These are phyloP conservation scores for Tretioscincus oriximinensis DNA, from an alignment of 2,113 vertebrate species.

Conservation along the genomic window DNA sequence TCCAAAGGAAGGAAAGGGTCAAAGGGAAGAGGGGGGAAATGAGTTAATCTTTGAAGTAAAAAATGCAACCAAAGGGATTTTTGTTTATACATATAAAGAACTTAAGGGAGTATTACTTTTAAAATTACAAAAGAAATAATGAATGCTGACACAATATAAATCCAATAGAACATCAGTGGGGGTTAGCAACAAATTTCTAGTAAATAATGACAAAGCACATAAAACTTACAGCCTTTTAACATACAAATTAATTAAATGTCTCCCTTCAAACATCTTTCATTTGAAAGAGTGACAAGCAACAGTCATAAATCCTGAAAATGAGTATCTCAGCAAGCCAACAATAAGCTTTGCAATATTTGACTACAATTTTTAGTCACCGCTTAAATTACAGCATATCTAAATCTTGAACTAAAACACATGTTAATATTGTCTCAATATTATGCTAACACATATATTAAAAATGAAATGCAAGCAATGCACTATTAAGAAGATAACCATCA, in stretches of 20 bases:
- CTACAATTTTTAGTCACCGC: not conserved
- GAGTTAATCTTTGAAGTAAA: constrained; percentile 63
- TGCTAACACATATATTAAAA: not conserved
- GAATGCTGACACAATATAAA: constrained; percentile 59
- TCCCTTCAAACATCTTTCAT: constrained; percentile 42
- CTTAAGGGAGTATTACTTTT: constrained; percentile 54
- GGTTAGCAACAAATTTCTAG: constrained; percentile 46
- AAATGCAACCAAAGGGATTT: constrained; percentile 40
- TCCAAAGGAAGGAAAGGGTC: constrained; percentile 59
- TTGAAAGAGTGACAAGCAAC: constrained; percentile 42
- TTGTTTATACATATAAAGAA: constrained; percentile 47
- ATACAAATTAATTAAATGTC: constrained; percentile 56
- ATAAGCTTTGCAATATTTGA: constrained; percentile 27
- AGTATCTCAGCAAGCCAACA: constrained; percentile 45
- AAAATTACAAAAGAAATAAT: constrained; percentile 62
- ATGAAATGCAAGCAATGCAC: not conserved
- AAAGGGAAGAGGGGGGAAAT: constrained; percentile 53
- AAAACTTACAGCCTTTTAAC: constrained; percentile 44
- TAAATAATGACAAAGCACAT: constrained; percentile 35
- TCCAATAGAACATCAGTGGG: constrained; percentile 45
- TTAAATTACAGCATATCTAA: constrained; percentile 13
- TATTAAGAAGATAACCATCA: not conserved
- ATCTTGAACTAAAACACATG: not conserved
- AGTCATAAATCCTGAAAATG: constrained; percentile 51
- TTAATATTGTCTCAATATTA: not conserved